Percentiles rank a stretch among this genome's conserved stretches.
phyloP scores from a whole-genome alignment of 2,113 vertebrate species.

The Ancistrus triradiatus region DNA sequence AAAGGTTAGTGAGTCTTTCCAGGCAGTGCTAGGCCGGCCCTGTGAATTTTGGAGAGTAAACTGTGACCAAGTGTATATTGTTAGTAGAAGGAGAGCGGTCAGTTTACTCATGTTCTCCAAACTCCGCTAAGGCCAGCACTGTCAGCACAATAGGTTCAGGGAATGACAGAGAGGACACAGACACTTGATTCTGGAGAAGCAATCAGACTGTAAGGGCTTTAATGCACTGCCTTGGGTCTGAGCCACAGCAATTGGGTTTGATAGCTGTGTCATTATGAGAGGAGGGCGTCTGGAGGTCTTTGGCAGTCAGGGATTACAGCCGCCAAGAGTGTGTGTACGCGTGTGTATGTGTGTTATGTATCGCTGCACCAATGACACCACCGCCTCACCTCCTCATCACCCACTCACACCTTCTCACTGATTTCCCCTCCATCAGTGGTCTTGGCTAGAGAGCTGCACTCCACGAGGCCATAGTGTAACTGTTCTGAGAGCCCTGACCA shows the following conservation, averaged over 20 bases:
- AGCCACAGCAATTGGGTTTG: constrained; percentile 74
- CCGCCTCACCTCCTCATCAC: too few relatives aligned
- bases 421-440: constrained; percentile 45
- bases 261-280: constrained; percentile 73
- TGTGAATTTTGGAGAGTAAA: too few relatives aligned
- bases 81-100: neutral
- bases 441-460: constrained; percentile 32
- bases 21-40: neutral
- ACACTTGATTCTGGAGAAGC: constrained; percentile 73
- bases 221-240: constrained; percentile 71
- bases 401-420: constrained; percentile 32
- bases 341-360: constrained; percentile 5
- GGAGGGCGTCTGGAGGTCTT: constrained; percentile 72
- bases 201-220: constrained; percentile 72
- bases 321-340: constrained; percentile 36
- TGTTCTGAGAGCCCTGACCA: too few relatives aligned
- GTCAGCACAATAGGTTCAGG: constrained; percentile 20
- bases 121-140: constrained; percentile 2
- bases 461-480: constrained; percentile 33
- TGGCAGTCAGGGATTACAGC: constrained; percentile 63
- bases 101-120: constrained; percentile 42
- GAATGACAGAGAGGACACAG: constrained; percentile 65
- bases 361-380: neutral
- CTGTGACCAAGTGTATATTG: neutral
- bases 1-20: neutral